A percentile compares a stretch with the other conserved stretches of the same genome.
Evolutionary conservation across 2,113 vertebrate species (phyloP).

Genomic region (Sula dactylatra): DNA sequence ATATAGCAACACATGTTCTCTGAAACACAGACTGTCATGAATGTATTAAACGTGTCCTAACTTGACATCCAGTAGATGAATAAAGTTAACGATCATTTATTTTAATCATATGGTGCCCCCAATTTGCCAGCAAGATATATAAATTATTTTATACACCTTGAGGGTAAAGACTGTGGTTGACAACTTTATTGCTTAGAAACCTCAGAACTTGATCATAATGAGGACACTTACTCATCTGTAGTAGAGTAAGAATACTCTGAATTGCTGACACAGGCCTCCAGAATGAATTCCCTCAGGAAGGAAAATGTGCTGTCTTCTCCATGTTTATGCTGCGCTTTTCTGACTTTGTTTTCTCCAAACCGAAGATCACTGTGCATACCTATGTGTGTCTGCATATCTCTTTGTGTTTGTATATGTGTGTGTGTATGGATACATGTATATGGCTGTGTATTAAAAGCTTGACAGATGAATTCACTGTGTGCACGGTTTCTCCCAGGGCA

Average conservation of each 20-base stretch:
- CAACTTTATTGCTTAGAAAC: background rate
- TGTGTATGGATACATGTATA: background rate
- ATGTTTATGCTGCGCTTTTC: background rate
- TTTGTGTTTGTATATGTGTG: background rate
- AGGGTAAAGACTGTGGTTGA: background rate
- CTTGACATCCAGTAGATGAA: background rate
- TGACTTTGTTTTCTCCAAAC: background rate
- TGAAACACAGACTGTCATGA: background rate
- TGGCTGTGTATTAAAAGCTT: background rate
- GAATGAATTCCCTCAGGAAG: background rate
- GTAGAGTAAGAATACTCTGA: background rate
- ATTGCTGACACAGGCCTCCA: background rate
- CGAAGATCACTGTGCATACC: background rate
- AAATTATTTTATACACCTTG: background rate
- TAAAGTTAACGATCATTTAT: background rate
- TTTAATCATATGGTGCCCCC: background rate
- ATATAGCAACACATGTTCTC: background rate
- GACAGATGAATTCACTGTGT: background rate
- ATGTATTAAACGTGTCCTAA: background rate
- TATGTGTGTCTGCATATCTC: background rate
- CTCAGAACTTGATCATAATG: background rate
- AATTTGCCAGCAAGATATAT: background rate
- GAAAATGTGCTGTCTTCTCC: background rate
- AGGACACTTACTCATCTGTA: background rate
- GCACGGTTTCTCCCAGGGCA: background rate